phyloP scores from a whole-genome alignment of 2,113 vertebrate genomes.

The Gopherus flavomarginatus region DNA sequence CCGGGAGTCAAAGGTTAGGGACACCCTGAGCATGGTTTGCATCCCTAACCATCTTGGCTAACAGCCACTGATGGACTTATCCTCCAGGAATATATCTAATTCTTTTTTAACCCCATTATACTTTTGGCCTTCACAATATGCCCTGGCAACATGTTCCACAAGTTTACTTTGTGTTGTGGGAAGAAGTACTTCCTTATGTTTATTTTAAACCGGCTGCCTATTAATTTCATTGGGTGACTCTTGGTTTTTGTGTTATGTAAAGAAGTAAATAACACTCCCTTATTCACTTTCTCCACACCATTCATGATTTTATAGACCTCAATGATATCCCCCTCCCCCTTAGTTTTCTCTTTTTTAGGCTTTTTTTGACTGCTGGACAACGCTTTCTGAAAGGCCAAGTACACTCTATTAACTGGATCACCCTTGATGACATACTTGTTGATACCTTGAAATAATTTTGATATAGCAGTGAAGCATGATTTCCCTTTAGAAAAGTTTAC shows the following conservation, averaged over 20 bases:
- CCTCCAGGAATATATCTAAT: neutral
- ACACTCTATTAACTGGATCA: neutral
- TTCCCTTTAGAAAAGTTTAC: neutral
- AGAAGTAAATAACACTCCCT: neutral
- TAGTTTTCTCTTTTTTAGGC: neutral
- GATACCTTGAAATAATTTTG: neutral
- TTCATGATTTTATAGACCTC: neutral
- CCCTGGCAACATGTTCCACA: neutral
- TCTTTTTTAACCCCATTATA: neutral
- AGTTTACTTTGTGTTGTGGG: neutral
- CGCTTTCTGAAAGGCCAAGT: neutral
- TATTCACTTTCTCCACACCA: neutral
- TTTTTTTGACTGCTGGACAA: neutral
- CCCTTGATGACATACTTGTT: neutral
- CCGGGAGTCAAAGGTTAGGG: neutral
- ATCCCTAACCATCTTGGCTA: neutral
- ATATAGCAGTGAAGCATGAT: neutral
- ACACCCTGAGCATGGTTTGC: neutral
- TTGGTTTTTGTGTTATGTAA: neutral
- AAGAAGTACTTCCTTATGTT: neutral
- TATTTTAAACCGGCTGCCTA: neutral
- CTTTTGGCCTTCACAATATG: neutral
- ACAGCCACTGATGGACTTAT: neutral
- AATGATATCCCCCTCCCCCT: neutral
- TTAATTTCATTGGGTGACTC: neutral